phyloP scores from a whole-genome alignment of 2,113 vertebrate species.

The Oceanites oceanicus region DNA sequence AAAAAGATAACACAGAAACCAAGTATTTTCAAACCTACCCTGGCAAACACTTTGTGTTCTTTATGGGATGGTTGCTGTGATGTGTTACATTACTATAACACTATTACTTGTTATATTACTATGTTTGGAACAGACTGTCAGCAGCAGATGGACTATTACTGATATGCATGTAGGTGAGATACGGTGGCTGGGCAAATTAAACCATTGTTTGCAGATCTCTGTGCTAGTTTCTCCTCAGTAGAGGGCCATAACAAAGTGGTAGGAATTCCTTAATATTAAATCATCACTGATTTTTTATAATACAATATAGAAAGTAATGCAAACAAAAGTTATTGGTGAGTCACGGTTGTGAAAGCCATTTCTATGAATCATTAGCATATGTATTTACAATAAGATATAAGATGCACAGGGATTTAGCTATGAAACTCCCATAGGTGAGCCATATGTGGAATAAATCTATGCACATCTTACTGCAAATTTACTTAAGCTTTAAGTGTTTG shows the following conservation, averaged over 20 bases:
- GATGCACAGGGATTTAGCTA: not conserved
- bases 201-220: constrained; percentile 20
- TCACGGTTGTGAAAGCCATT: not conserved
- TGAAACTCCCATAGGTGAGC: constrained; percentile 12
- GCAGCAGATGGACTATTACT: constrained; percentile 59
- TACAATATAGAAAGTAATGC: not conserved
- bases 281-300: not conserved
- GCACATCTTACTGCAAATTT: constrained; percentile 30
- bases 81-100: constrained; percentile 1
- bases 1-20: not conserved
- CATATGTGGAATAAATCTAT: constrained; percentile 41
- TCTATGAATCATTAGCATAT: not conserved
- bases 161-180: constrained; percentile 35
- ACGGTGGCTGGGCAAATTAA: constrained; percentile 18
- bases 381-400: constrained; percentile 27
- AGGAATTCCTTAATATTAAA: constrained; percentile 4
- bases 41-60: constrained; percentile 4
- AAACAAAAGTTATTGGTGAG: not conserved
- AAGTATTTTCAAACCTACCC: constrained; percentile 30
- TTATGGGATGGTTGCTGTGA: constrained; percentile 22
- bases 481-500: constrained; percentile 17
- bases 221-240: not conserved
- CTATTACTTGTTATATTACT: not conserved
- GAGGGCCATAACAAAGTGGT: not conserved
- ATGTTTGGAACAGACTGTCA: constrained; percentile 30